Base-by-base conservation (phyloP, 2,797 vertebrate genomes). In the Enteromius treurensis region DNA sequence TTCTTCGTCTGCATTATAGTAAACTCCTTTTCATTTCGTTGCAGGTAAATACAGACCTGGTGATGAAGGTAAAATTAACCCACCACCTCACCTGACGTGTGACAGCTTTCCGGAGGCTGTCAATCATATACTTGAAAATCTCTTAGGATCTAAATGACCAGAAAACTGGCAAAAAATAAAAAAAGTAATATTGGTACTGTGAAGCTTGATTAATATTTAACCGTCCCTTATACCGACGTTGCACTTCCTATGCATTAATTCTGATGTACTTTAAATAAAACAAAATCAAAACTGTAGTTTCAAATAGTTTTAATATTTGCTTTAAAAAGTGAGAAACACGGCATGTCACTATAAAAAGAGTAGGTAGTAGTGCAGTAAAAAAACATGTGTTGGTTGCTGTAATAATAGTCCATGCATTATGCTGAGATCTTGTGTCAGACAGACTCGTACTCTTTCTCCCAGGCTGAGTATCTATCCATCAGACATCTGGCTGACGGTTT, bases 41-140 rank as follows among this genome's bases (percentile, higher is more conserved):
- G 15, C 91, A 99, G 98, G 97, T 87, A 99, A 99, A 95, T 99
- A 99, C n/a, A 94, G 96, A 92, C 85, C 88, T 1, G 95, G 94
- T 7, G 98, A 99, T 85, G 97, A 98, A 91, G 86, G 87, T 15
- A 98, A 96, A 93, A 96, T 97, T 85, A 91, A 84, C 47, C 97
- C 97, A 0, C 88, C 92, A 74, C 98, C 98, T 1, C 94, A 97
- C 86, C 87, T 97, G 87, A 98, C 87, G 3, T 99, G 97, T 81
- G 91, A 95, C 87, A 96, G 90, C 81, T 99, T 99, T 87, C 94
- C 96, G 26, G 94, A 96, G 1, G 97, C 97, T 0, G 96, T 99
- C 15, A 96, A 97, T 84, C 95, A 98, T 84, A 96, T 99, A 88
- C 93, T 99, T 67, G 91, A 94, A 70, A 91, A 90, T 75, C 91